Conservation (phyloP, 2,797 vertebrate genomes). For the Tangara arthus region DNA sequence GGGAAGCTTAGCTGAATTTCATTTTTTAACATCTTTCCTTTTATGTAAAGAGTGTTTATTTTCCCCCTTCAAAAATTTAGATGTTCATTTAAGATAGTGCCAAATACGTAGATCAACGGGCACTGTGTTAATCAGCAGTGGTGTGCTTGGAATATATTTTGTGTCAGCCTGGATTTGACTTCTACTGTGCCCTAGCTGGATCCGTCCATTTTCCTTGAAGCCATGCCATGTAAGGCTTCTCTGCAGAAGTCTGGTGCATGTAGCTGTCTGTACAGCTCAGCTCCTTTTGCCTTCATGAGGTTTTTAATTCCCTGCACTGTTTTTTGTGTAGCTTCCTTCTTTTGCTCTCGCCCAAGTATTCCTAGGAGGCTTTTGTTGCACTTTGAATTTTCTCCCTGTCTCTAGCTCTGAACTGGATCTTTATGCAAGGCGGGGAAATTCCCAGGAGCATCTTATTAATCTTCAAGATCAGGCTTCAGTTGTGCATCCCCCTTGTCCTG, state of each 20-base stretch:
- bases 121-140: background rate
- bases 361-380: background rate
- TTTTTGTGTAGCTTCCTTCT: background rate
- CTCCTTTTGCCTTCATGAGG: background rate
- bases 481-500: background rate
- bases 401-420: background rate
- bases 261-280: background rate
- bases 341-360: background rate
- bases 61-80: background rate
- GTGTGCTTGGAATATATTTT: background rate
- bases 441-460: background rate
- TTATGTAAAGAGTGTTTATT: background rate
- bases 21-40: background rate
- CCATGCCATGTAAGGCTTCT: background rate
- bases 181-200: background rate
- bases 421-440: background rate
- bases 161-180: background rate
- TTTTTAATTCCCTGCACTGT: background rate
- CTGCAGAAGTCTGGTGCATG: background rate
- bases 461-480: background rate
- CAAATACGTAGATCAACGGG: background rate
- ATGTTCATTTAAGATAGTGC: background rate
- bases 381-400: background rate
- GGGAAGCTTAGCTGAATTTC: background rate
- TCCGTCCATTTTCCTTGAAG: background rate